Base-by-base conservation (phyloP, 2,797 vertebrate species). In the Typhlichthys subterraneus region DNA sequence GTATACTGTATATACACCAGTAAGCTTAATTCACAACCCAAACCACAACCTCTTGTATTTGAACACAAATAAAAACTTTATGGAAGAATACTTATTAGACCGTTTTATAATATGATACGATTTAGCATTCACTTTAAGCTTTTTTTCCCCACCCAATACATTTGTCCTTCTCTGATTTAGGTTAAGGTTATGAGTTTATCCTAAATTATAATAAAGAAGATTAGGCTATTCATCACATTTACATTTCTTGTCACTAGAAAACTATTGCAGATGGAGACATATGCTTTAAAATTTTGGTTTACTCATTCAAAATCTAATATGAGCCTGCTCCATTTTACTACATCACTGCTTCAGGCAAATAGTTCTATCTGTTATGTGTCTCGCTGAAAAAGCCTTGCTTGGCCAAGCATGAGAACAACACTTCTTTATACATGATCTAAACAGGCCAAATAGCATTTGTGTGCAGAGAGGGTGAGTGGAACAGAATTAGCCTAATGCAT, bases 401-500 rank as follows among this genome's bases (percentile, higher is more conserved):
- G 23, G 56, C 19, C 62, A 66, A 69, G 17, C 66, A 52, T 63
- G 29, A 57, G 8, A 23, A 51, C 54, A 71, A 51, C 53, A 38
- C 57, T 57, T 82, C 15, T 55, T 59, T 15, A 1, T 45, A n/a
- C 46, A 13, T 46, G 63, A 63, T 69, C 60, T 49, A 42, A 81
- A 65, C 52, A 2, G 64, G 29, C 38, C 61, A 68, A 65, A 67
- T 69, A 67, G 31, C 7, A 17, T 50, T 7, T 63, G 65, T 79
- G 57, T 67, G 59, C 57, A 11, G 65, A 63, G 57, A 61, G 69
- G 63, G 31, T 3, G 52, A 72, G 62, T 79, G 65, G 67, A 70
- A 65, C 65, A 56, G 57, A 76, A 73, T 77, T 66, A 73, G 61
- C 64, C 58, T 23, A 56, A 78, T 79, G 76, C 53, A 76, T 75